Base-by-base conservation (phyloP, 2,797 vertebrate species). In the Hydrophis major region DNA sequence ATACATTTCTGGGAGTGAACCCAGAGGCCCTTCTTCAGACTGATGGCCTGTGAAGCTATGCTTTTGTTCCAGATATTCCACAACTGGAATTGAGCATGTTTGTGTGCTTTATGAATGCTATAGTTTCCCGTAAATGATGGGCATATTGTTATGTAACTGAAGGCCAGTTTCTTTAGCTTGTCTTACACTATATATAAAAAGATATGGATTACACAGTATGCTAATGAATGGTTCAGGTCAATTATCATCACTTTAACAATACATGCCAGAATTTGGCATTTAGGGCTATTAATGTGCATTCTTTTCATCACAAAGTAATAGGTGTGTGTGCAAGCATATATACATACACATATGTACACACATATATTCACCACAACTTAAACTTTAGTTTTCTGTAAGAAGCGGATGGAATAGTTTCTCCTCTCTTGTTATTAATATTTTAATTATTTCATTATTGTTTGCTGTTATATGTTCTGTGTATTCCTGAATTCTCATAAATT, bases 381-480 rank as follows among this genome's bases (percentile, higher is more conserved):
- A 94, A 90, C 59, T 93, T 92, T 93, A 93, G 87, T 92, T 92
- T 95, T 94, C 94, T 42, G 28, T 83, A 87, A 94, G 93, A 96
- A 63, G 56, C 96, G 90, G 92, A 93, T 6, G 90, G 88, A 89
- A 94, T 96, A 87, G 56, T 89, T 93, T 63, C 42, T 60, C 78
- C 14, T 50, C 57, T 27, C 61, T 4, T 47, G 14, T 88, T 78
- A 93, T 53, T 90, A 91, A 90, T 94, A 95, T 94, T 94, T 96
- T 95, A 95, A 96, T 95, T 94, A 89, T 95, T 97, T 59, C 90
- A 87, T 47, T 55, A 56, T 95, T 94, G 90, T 14, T 90, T 95
- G 60, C 95, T 83, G 25, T 92, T 96, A 96, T 74, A 93, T 92
- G 92, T 96, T 92, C 93, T 97, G 93, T 95, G 61, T 94, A 95